Evolutionary conservation across 2,797 vertebrate species (phyloP).

Genomic region (Crocodylus rhombifer): DNA sequence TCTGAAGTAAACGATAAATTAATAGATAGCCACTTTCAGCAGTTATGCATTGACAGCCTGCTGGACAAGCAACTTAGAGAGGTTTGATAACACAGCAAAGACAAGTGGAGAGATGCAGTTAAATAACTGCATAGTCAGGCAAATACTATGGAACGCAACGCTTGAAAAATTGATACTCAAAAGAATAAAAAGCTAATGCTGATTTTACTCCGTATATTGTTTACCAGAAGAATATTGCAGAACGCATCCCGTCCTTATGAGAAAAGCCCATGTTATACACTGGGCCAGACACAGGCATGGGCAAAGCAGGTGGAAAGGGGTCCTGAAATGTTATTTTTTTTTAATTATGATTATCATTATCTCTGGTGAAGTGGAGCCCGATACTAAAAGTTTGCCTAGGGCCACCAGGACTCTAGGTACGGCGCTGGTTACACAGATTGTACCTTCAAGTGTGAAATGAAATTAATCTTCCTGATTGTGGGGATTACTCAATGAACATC

Average conservation of each 20-base stretch:
- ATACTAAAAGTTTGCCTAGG: no score
- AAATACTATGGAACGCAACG: background rate
- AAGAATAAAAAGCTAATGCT: background rate
- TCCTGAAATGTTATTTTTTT: no score
- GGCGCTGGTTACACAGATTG: background rate
- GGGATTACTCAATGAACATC: constrained; percentile 11
- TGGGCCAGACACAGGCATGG: no score
- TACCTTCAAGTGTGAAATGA: background rate
- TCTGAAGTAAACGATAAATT: constrained; percentile 48
- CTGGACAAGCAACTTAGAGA: constrained; percentile 60
- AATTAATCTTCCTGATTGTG: background rate
- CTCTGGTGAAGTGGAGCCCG: no score
- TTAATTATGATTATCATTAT: no score
- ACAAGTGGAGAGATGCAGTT: constrained; percentile 32
- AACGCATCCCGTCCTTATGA: constrained; percentile 4
- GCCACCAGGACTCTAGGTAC: no score
- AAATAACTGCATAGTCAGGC: constrained; percentile 43
- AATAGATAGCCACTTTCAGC: constrained; percentile 52
- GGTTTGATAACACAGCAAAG: constrained; percentile 37
- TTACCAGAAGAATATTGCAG: constrained; percentile 29
- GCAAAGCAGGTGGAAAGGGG: no score
- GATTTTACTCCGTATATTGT: constrained; percentile 5
- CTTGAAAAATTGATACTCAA: constrained; percentile 20
- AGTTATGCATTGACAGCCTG: constrained; percentile 34
- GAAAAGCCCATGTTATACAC: background rate